phyloP scores from a whole-genome alignment of 2,113 vertebrate species.

The Heloderma charlesbogerti region DNA sequence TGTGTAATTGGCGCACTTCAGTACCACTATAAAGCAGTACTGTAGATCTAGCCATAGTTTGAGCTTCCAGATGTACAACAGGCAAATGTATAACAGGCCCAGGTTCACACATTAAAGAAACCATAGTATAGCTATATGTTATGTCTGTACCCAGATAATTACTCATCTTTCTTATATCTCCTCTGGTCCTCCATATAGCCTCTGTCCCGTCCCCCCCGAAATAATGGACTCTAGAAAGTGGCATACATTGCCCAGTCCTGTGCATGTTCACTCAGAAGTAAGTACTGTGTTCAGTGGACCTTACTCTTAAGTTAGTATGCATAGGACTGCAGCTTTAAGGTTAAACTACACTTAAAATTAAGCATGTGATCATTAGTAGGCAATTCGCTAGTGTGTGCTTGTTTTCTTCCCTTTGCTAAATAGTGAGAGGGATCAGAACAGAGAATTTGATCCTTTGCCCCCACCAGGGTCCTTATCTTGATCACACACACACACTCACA shows the following conservation, averaged over 20 bases:
- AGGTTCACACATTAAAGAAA: not conserved
- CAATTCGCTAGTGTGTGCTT: not conserved
- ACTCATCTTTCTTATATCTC: conserved; percentile 11
- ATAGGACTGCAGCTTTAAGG: not conserved
- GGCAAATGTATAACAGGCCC: not conserved
- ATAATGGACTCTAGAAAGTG: conserved; percentile 9
- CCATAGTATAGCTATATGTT: not conserved
- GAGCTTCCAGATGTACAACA: not conserved
- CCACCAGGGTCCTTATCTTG: not conserved
- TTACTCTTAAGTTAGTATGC: not conserved
- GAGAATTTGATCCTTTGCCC: not conserved
- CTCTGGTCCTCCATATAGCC: not conserved
- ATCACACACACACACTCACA: not conserved
- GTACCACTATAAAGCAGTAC: too few species aligned
- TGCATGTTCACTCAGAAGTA: conserved; percentile 28
- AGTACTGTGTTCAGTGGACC: conserved; percentile 13
- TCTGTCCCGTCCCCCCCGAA: conserved; percentile 7
- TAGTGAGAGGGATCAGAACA: not conserved
- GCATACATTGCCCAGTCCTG: not conserved
- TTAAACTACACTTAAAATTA: not conserved
- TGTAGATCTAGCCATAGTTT: not conserved
- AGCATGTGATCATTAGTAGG: not conserved
- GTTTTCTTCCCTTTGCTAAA: not conserved
- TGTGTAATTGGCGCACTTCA: too few species aligned
- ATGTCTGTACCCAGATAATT: not conserved